phyloP scores from a whole-genome alignment of 2,888 invertebrate genomes.

The Melikaiella ostensackeni region DNA sequence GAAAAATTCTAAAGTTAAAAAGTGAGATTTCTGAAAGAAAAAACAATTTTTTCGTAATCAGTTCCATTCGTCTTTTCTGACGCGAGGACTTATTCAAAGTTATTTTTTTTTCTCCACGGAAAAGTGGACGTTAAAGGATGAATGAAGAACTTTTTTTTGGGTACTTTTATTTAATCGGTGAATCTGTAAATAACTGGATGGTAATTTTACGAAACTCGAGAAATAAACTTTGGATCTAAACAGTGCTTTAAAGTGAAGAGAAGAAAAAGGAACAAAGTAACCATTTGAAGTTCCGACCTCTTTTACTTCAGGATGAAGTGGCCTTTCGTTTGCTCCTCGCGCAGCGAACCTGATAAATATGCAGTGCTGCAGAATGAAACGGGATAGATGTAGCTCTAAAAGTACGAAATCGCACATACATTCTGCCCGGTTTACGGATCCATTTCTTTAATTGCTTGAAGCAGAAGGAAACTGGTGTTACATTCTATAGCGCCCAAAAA shows the following conservation, averaged over 20 bases:
- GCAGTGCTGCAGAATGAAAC: slow-evolving; percentile 68
- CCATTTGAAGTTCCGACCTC: slow-evolving; percentile 59
- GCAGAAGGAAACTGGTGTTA: slow-evolving; percentile 54
- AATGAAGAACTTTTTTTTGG: background rate
- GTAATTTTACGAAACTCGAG: slow-evolving; percentile 59
- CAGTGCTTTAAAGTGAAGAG: slow-evolving; percentile 50
- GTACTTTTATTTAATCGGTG: slow-evolving; percentile 5
- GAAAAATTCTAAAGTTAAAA: background rate
- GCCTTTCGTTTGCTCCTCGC: slow-evolving; percentile 62
- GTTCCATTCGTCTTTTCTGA: background rate
- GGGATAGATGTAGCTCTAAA: slow-evolving; percentile 43
- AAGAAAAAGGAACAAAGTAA: slow-evolving; percentile 56
- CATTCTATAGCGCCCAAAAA: slow-evolving; percentile 19
- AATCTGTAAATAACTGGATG: slow-evolving; percentile 53
- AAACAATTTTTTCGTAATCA: background rate
- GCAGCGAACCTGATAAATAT: slow-evolving; percentile 71
- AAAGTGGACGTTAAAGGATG: background rate
- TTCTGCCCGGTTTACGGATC: slow-evolving; percentile 57
- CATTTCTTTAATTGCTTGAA: slow-evolving; percentile 64
- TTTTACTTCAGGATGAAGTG: slow-evolving; percentile 52
- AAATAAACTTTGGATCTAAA: slow-evolving; percentile 60
- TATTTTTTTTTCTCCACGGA: background rate
- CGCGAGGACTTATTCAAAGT: background rate
- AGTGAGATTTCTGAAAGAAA: too few species aligned
- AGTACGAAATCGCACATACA: slow-evolving; percentile 29